Conservation (phyloP, 2,113 vertebrate species). For the Regulus satrapa region DNA sequence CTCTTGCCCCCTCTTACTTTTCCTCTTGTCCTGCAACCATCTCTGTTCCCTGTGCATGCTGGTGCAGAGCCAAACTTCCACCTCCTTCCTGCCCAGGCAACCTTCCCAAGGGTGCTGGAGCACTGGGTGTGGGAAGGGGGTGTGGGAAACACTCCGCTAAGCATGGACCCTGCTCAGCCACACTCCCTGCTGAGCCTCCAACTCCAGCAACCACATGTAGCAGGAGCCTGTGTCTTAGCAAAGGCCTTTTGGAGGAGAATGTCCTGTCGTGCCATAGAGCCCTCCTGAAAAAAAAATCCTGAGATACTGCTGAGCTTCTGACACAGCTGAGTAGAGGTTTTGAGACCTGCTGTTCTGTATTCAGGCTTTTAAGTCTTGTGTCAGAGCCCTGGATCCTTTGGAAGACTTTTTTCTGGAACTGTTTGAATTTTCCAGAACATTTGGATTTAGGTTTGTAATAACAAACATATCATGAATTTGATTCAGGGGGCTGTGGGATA, state of each 20-base stretch:
- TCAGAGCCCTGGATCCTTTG: not conserved
- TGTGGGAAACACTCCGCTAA: not conserved
- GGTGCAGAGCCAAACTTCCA: not conserved
- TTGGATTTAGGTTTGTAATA: not conserved
- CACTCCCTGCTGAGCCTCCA: not conserved
- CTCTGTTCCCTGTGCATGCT: not conserved
- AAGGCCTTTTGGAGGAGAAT: not conserved
- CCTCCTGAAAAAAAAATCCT: not conserved
- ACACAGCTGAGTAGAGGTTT: not conserved
- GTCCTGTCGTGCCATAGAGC: fast-evolving
- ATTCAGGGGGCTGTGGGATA: not conserved
- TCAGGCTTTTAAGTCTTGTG: not conserved
- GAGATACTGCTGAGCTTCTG: not conserved
- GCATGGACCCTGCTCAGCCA: not conserved
- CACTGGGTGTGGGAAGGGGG: fast-evolving
- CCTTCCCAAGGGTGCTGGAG: not conserved
- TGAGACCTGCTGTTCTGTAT: not conserved
- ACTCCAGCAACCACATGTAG: fast-evolving
- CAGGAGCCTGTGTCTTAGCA: not conserved
- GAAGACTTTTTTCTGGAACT: not conserved
- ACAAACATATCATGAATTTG: not conserved
- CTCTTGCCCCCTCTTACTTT: not conserved
- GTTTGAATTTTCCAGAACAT: not conserved
- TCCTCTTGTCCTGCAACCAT: not conserved
- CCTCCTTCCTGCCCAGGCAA: not conserved